phyloP scores from a whole-genome alignment of 2,888 invertebrate genomes.

The Drosophila infuscata region DNA sequence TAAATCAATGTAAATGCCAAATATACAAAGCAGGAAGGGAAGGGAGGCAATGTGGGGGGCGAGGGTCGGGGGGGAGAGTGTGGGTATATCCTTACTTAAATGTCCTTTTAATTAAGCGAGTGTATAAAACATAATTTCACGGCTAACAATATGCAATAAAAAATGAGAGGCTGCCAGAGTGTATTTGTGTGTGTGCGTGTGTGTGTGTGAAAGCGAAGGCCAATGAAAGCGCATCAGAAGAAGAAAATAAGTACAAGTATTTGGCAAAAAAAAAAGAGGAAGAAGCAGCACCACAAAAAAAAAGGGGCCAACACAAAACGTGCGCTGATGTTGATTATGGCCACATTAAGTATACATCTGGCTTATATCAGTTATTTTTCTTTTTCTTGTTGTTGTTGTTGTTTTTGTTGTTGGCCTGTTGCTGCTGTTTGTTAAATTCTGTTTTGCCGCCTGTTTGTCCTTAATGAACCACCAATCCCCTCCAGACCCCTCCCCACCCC shows the following conservation, averaged over 20 bases:
- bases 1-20: constrained; percentile 58
- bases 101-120: constrained; percentile 67
- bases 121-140: constrained; percentile 63
- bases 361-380: constrained; percentile 27
- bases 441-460: constrained; percentile 43
- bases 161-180: constrained; percentile 26
- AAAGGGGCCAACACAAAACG: constrained; percentile 36
- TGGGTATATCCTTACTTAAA: constrained; percentile 1
- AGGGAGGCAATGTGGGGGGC: neutral
- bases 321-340: constrained; percentile 65
- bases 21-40: neutral
- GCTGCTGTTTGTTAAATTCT: constrained; percentile 27
- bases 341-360: constrained; percentile 70
- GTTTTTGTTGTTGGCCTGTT: constrained; percentile 19
- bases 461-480: constrained; percentile 55
- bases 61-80: neutral
- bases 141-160: constrained; percentile 74
- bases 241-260: constrained; percentile 1
- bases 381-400: constrained; percentile 13
- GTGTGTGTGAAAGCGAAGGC: constrained; percentile 30
- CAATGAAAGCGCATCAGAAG: constrained; percentile 29
- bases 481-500: neutral
- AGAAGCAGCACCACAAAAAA: neutral
- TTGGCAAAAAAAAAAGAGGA: neutral
- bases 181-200: constrained; percentile 7